These are phyloP conservation scores for Mastigias papua DNA, from an alignment of 30 jellyfish, hydroid and myxozoan species.

Conservation along the genomic window DNA sequence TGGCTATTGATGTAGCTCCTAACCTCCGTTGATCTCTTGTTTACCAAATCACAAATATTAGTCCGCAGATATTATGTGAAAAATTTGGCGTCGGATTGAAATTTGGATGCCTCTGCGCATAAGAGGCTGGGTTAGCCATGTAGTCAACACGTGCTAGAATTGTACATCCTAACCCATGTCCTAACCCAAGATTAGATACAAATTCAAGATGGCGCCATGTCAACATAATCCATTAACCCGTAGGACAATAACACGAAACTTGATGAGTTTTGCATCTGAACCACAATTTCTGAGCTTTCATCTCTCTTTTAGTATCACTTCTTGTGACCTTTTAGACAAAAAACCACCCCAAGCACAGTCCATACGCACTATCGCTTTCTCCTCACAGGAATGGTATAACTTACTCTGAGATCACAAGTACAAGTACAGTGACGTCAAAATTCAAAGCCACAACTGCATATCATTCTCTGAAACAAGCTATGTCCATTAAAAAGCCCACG, in stretches of 20 bases:
- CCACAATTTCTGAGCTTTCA: neutral
- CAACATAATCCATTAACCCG: neutral
- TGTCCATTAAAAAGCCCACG: no score
- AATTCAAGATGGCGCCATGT: constrained; percentile 20
- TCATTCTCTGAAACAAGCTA: no score
- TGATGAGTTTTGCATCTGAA: constrained; percentile 12
- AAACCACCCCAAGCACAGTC: neutral
- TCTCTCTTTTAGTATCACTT: neutral
- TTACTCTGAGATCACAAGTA: neutral
- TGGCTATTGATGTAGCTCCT: neutral
- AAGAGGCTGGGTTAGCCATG: no score
- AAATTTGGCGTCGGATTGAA: no score
- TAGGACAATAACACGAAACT: neutral
- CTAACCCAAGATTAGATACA: neutral
- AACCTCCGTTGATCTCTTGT: neutral
- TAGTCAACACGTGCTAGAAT: neutral
- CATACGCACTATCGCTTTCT: neutral
- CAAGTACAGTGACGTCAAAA: neutral
- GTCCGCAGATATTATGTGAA: neutral
- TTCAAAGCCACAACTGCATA: neutral
- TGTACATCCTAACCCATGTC: no score
- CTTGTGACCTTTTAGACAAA: neutral
- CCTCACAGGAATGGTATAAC: neutral
- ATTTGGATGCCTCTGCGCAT: no score
- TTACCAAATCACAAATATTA: neutral